Conservation (phyloP, 2,113 vertebrate genomes). For the Engraulis encrasicolus region DNA sequence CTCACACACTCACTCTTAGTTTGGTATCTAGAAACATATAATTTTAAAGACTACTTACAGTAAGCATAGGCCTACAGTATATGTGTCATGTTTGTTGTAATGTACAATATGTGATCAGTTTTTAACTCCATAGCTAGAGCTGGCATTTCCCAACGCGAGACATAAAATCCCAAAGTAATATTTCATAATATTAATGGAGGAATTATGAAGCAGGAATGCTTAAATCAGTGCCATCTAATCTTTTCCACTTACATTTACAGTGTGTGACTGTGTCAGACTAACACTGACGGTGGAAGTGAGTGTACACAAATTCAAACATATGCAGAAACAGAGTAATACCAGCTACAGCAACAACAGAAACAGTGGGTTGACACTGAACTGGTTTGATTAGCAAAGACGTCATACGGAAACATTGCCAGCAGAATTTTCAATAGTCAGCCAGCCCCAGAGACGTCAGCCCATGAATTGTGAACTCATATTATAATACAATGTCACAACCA, state of each 20-base stretch:
- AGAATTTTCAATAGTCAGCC: slow-evolving; percentile 72
- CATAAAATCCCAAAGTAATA: neutral
- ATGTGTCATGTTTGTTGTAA: too few species aligned
- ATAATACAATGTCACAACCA: neutral
- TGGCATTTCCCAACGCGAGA: neutral
- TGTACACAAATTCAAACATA: neutral
- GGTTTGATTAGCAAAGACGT: slow-evolving; percentile 57
- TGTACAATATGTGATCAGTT: neutral
- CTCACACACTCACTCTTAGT: neutral
- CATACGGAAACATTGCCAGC: slow-evolving; percentile 79
- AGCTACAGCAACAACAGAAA: neutral
- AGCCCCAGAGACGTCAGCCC: slow-evolving; percentile 44
- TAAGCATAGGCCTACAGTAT: too few species aligned
- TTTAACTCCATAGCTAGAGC: neutral
- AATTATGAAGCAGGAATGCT: too few species aligned
- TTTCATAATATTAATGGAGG: neutral
- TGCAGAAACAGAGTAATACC: slow-evolving; percentile 40
- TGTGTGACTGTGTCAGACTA: neutral
- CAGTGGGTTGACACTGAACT: neutral
- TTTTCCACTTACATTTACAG: neutral
- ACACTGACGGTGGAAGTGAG: neutral
- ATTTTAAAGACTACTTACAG: too few species aligned
- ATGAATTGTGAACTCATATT: neutral
- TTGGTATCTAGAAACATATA: neutral
- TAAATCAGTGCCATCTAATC: neutral